A percentile compares a stretch with the other conserved stretches of the same genome.
phyloP scores from a whole-genome alignment of 1,140 invertebrate species.

The Drosophila melanogaster region Release_6_plus_ISO1_MT NT_037436.4:17528001-17528500 shows the following conservation, averaged over 20 bases:
- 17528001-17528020: constrained; percentile 93
- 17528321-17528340: constrained; percentile 39
- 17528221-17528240: constrained; percentile 65
- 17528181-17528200: constrained; percentile 68
- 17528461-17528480: constrained; percentile 67
- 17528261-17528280: constrained; percentile 53
- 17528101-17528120: constrained; percentile 93
- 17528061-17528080: constrained; percentile 88
- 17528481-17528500: constrained; percentile 28
- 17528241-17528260: constrained; percentile 56
- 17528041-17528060: constrained; percentile 53
- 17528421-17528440: not conserved
- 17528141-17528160: constrained; percentile 94
- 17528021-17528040: constrained; percentile 75
- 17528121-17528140: constrained; percentile 95
- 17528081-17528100: constrained; percentile 88
- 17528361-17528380: constrained; percentile 38
- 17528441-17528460: constrained; percentile 60
- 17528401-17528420: constrained; percentile 77
- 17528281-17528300: constrained; percentile 45
- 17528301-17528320: constrained; percentile 45
- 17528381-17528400: constrained; percentile 50
- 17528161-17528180: constrained; percentile 85
- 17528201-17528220: constrained; percentile 71
- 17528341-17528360: constrained; percentile 49